A percentile compares a stretch with the other conserved stretches of the same genome.
Conservation (phyloP, 30 jellyfish, hydroid and myxozoan species). For the Pelagia noctiluca region DNA sequence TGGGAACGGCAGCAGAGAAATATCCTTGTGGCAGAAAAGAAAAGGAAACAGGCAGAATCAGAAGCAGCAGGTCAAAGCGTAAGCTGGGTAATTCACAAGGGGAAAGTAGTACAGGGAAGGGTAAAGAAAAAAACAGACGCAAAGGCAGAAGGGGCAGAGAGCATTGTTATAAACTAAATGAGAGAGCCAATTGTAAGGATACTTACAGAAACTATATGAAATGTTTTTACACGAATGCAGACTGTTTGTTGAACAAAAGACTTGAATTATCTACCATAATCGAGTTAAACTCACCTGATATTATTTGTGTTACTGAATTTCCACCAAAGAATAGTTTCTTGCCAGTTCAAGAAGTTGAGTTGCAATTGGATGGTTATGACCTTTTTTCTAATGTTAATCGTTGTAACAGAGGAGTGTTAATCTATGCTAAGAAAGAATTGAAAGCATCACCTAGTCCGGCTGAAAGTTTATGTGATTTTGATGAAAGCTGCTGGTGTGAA, state of each 20-base stretch:
- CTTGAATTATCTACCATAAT: slow-evolving; percentile 25
- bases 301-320: slow-evolving; percentile 31
- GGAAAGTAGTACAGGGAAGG: slow-evolving; percentile 46
- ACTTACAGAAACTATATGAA: slow-evolving; percentile 23
- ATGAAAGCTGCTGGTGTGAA: slow-evolving; percentile 47
- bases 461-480: slow-evolving; percentile 36
- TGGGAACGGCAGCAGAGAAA: slow-evolving; percentile 20
- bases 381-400: slow-evolving; percentile 11
- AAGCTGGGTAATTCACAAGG: slow-evolving; percentile 37
- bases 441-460: slow-evolving; percentile 42
- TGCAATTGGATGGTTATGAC: slow-evolving; percentile 44
- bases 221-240: slow-evolving; percentile 46
- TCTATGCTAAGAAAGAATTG: slow-evolving; percentile 18
- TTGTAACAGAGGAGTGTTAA: slow-evolving; percentile 43
- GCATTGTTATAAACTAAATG: slow-evolving; percentile 18
- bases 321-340: slow-evolving; percentile 40
- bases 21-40: slow-evolving; percentile 25
- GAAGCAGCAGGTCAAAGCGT: slow-evolving; percentile 52
- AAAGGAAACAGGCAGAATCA: slow-evolving; percentile 38
- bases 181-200: slow-evolving; percentile 27
- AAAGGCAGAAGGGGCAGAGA: slow-evolving; percentile 10
- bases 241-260: slow-evolving; percentile 40
- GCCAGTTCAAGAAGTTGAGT: slow-evolving; percentile 43
- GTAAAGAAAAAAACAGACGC: slow-evolving; percentile 17
- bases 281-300: slow-evolving; percentile 24